Conservation (phyloP, 2,797 vertebrate genomes). For the Siniperca obscura region DNA sequence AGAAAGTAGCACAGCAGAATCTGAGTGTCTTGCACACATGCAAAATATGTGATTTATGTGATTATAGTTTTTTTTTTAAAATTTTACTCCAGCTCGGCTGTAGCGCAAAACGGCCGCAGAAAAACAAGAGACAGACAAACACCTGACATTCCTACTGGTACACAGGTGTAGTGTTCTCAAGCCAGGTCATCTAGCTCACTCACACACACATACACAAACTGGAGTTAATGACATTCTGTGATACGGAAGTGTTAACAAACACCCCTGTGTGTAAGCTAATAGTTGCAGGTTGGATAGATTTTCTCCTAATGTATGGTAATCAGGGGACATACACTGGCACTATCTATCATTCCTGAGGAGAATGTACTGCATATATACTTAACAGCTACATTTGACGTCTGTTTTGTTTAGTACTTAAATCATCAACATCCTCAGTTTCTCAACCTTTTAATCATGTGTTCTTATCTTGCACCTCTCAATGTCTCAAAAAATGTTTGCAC, state of each 20-base stretch:
- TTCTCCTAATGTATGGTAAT: not conserved
- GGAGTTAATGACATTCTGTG: not conserved
- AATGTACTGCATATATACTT: not conserved
- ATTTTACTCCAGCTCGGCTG: no score
- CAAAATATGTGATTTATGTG: no score
- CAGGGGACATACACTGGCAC: not conserved
- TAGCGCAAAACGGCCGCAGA: not conserved
- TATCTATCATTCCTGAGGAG: not conserved
- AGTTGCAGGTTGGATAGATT: not conserved
- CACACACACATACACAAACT: no score
- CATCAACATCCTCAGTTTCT: no score
- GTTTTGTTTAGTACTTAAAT: no score
- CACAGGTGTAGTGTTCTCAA: constrained; percentile 26
- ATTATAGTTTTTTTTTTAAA: no score
- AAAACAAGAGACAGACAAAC: not conserved
- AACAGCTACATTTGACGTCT: not conserved
- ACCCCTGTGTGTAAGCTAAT: not conserved
- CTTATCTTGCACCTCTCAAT: not conserved
- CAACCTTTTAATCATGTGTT: not conserved
- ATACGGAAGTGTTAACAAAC: not conserved
- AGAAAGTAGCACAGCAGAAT: no score
- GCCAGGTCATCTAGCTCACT: not conserved
- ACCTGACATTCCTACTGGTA: not conserved
- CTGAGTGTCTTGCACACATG: no score
- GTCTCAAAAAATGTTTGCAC: not conserved